Base-by-base conservation (phyloP, 1,140 invertebrate genomes). In the Himalopsyche phryganea region DNA sequence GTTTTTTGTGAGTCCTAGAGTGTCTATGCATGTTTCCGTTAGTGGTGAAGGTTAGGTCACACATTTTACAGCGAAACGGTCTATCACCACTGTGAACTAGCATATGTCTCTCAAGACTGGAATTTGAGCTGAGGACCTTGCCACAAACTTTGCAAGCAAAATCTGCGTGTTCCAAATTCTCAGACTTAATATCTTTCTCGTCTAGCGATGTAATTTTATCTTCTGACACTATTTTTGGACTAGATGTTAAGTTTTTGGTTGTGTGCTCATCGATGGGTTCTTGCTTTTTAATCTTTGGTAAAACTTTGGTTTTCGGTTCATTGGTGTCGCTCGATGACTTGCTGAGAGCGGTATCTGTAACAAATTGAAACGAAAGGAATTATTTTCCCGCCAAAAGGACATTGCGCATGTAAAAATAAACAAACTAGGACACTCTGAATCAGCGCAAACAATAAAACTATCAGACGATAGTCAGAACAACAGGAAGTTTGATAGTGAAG, bases 11-110 rank as follows among this genome's bases (percentile, higher is more conserved):
- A 0, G 86, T 90, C 49, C 88, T 78, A 76, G 90, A 83, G 68
- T 94, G 91, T 18, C 90, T 76, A 67, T 91, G 89, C 89, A 94
- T 91, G 70, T 91, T 92, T 11, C 90, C 90, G 70, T 92, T 93
- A 2, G 90, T 93, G 23, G 89, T 92, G 73, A 94, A 95, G 2
- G 88, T 84, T 71, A 90, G 84, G 15, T 84, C 80, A 71, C 91
- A 94, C 61, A 84, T 81, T 65, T 84, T 83, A 71, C 91, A 94
- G 65, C 85, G 85, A 71, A 89, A 90, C 1, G 88, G 86, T 1
- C 87, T 75, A 65, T 90, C 86, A 1, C 86, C 86, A 1, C 85
- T 87, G 67, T 91, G 89, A 0, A 88, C 84, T 20, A 90, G 68
- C 53, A 88, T 82, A 73, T 91, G 88, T 1, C 87, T 78, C 65